phyloP scores from a whole-genome alignment of 2,113 vertebrate species.

The Melanerpes formicivorus region DNA sequence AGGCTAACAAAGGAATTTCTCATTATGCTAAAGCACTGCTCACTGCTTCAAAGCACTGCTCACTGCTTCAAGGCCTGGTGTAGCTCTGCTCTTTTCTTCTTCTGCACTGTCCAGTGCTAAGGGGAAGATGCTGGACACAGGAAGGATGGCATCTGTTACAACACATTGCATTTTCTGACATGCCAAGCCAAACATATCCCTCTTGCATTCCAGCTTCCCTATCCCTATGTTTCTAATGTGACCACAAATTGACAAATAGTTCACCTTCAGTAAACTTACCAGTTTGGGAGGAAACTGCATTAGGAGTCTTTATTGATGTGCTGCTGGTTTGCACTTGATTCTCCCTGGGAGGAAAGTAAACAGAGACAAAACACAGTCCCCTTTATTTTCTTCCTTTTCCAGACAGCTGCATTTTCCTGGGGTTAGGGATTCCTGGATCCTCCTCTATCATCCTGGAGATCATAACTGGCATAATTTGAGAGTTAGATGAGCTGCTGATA shows the following conservation, averaged over 20 bases:
- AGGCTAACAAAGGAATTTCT: neutral
- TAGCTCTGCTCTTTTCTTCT: neutral
- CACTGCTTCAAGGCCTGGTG: accelerated
- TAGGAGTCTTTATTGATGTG: neutral
- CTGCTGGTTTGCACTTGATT: neutral
- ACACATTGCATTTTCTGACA: neutral
- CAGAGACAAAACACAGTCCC: neutral
- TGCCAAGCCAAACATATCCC: neutral
- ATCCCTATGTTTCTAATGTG: neutral
- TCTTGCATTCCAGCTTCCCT: neutral
- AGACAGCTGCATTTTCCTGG: neutral
- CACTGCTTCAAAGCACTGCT: neutral
- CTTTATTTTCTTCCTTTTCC: neutral
- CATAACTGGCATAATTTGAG: neutral
- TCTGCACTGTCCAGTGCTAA: neutral
- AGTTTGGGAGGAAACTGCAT: neutral
- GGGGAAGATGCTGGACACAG: neutral
- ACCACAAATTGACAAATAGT: neutral
- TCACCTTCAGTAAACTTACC: neutral
- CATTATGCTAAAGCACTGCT: accelerated
- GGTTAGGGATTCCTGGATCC: neutral
- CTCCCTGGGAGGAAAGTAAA: neutral
- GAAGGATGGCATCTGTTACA: neutral
- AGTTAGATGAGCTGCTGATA: neutral
- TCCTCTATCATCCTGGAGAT: neutral